phyloP scores from a whole-genome alignment of 2,797 vertebrate genomes.

The Parauchenoglanis ngamensis region DNA sequence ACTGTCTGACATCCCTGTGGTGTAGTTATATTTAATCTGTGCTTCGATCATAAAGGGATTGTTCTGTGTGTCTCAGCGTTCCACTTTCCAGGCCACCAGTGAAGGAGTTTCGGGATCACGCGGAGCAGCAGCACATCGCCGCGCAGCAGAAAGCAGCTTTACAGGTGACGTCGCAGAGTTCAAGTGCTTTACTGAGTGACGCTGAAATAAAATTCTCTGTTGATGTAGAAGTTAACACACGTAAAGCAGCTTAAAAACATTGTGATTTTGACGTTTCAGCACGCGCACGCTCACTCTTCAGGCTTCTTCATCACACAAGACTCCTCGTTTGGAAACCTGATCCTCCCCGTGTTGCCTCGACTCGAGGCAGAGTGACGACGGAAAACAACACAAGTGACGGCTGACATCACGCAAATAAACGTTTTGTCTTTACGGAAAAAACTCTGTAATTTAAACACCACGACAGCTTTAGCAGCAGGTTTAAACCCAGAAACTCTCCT shows the following conservation, averaged over 20 bases:
- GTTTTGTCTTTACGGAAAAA: not conserved
- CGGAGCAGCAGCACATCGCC: slow-evolving; percentile 95
- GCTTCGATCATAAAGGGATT: too few relatives aligned
- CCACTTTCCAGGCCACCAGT: slow-evolving; percentile 83
- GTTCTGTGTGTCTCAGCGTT: slow-evolving; percentile 70
- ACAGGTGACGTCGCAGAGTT: slow-evolving; percentile 71
- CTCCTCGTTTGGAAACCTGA: slow-evolving; percentile 97
- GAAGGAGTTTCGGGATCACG: slow-evolving; percentile 91
- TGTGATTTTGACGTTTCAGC: slow-evolving; percentile 69
- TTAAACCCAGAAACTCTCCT: not conserved
- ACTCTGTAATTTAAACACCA: not conserved
- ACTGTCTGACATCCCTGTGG: not conserved
- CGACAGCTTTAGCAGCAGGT: not conserved
- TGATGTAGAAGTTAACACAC: not conserved
- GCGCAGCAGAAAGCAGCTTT: slow-evolving; percentile 97
- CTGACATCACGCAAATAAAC: not conserved
- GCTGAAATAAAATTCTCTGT: not conserved
- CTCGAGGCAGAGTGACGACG: slow-evolving; percentile 82
- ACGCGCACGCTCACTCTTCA: slow-evolving; percentile 92
- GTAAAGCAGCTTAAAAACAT: too few relatives aligned
- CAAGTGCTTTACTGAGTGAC: not conserved
- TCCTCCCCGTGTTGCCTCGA: slow-evolving; percentile 93
- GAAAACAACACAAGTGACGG: not conserved
- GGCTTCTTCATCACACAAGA: slow-evolving; percentile 99
- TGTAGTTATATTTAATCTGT: not conserved